Percentiles rank a stretch among this genome's conserved stretches.
Evolutionary conservation across 2,113 vertebrate species (phyloP).

Genomic region (Entelurus aequoreus): DNA sequence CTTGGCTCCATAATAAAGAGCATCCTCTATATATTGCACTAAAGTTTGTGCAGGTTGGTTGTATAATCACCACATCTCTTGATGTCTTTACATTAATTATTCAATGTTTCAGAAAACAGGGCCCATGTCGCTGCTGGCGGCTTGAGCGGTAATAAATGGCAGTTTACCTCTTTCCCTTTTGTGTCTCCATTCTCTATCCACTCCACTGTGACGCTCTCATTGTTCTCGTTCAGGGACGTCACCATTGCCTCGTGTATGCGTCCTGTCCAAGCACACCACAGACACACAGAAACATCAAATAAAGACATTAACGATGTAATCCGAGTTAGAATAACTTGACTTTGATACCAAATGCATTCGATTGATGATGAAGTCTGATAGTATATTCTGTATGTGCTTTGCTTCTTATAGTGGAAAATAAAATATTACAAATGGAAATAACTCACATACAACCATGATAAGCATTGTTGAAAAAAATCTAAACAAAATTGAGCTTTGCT

Average conservation of each 20-base stretch:
- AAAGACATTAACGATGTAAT: neutral
- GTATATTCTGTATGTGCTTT: no score
- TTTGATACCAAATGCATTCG: neutral
- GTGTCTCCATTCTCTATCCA: constrained; percentile 99
- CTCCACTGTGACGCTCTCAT: constrained; percentile 95
- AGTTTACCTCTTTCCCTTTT: constrained; percentile 92
- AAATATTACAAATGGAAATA: no score
- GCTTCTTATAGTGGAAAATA: no score
- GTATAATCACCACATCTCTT: constrained; percentile 24
- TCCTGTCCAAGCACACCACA: constrained; percentile 62
- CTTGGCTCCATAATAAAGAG: neutral
- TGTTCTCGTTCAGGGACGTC: constrained; percentile 92
- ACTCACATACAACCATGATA: no score
- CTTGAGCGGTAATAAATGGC: constrained; percentile 1
- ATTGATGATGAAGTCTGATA: no score
- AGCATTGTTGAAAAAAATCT: no score
- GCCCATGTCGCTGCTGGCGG: neutral
- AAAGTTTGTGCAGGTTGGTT: constrained; percentile 15
- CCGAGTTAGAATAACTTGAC: neutral
- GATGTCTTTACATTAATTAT: constrained; percentile 47
- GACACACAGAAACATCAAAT: constrained; percentile 15
- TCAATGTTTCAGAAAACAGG: constrained; percentile 32
- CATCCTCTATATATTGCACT: constrained; percentile 3
- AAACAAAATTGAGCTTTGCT: no score
- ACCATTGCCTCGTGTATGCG: constrained; percentile 98